Conservation (phyloP, 2,797 vertebrate species). For the Linurgus olivaceus region DNA sequence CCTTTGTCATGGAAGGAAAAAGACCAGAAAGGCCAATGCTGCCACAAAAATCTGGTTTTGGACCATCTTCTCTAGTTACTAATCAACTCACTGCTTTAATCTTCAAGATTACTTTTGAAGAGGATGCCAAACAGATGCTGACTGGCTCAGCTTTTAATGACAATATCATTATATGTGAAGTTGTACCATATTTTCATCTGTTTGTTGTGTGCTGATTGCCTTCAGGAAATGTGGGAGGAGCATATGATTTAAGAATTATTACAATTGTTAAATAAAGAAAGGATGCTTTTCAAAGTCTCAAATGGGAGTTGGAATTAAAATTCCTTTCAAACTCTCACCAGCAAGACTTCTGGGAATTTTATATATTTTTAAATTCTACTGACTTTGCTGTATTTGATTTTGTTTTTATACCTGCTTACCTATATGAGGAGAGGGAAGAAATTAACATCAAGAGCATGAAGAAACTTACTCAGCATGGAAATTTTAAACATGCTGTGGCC, state of each 20-base stretch:
- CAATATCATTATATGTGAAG: neutral
- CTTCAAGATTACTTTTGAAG: neutral
- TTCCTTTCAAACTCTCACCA: neutral
- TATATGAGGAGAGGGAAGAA: neutral
- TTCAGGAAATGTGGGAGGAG: neutral
- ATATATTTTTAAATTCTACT: neutral
- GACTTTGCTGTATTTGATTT: neutral
- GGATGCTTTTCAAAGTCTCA: neutral
- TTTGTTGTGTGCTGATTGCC: neutral
- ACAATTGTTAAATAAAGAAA: neutral
- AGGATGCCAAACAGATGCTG: neutral
- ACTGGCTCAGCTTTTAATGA: neutral
- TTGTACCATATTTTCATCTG: neutral
- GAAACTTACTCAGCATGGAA: neutral
- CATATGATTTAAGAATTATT: neutral
- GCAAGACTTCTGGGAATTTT: neutral
- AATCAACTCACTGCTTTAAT: neutral
- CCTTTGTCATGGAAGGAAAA: neutral
- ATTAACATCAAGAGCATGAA: neutral
- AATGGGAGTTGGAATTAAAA: neutral
- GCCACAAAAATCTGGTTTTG: neutral
- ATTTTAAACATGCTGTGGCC: neutral
- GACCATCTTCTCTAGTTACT: neutral
- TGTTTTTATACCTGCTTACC: neutral
- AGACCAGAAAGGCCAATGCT: neutral